These are phyloP conservation scores for human (Homo sapiens) DNA, from an alignment of 2,113 vertebrate species.

Conservation along the genomic window GRCh38 chr18:7791001-7791500, in stretches of 20 bases:
- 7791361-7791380: neutral
- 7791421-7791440: neutral
- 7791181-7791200: neutral
- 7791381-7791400: neutral
- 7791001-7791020: neutral
- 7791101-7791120: constrained; percentile 20
- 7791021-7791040: neutral
- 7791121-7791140: neutral
- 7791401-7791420: neutral
- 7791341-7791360: neutral
- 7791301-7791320: neutral
- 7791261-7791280: neutral
- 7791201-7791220: neutral
- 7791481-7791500: neutral
- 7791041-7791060: neutral
- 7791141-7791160: neutral
- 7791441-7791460: neutral
- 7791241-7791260: neutral
- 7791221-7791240: neutral
- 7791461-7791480: neutral
- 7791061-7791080: neutral
- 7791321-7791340: neutral
- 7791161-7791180: neutral
- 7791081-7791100: neutral
- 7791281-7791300: neutral